A percentile compares a stretch with the other conserved stretches of the same genome.
phyloP scores from a whole-genome alignment of 2,797 vertebrate species.

The Pangasius larnaudii region DNA sequence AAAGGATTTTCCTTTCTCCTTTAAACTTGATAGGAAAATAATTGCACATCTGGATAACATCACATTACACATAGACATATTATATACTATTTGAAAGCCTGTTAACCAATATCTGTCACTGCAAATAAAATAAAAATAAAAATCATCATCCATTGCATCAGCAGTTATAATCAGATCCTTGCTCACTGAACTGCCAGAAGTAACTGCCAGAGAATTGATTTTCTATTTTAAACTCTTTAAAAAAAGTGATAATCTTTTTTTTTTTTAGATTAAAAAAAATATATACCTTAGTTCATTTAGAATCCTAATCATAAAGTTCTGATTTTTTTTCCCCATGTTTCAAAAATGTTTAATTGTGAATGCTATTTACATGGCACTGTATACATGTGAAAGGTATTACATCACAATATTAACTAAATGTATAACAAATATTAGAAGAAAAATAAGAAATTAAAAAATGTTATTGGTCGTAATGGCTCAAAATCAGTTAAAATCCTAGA shows the following conservation, averaged over 20 bases:
- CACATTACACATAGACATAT: neutral
- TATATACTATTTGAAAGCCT: neutral
- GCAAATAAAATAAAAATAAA: neutral
- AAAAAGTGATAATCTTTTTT: neutral
- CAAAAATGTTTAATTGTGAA: no score
- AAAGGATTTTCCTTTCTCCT: neutral
- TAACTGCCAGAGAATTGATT: neutral
- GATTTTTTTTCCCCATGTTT: neutral
- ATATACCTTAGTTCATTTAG: neutral
- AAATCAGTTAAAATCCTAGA: neutral
- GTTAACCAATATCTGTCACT: neutral
- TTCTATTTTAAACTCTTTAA: neutral
- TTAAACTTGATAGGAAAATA: neutral
- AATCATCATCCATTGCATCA: neutral
- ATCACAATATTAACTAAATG: neutral
- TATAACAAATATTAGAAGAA: neutral
- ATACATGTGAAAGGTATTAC: neutral
- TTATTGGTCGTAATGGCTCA: neutral
- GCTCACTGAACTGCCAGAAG: neutral
- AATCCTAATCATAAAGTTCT: neutral
- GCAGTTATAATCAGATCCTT: conserved; percentile 5
- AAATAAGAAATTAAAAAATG: neutral
- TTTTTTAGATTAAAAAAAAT: no score
- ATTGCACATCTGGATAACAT: neutral
- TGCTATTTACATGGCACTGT: neutral